These are phyloP conservation scores for Chymomyza procnemis DNA, from an alignment of 2,888 invertebrate genomes.

Conservation along the genomic window DNA sequence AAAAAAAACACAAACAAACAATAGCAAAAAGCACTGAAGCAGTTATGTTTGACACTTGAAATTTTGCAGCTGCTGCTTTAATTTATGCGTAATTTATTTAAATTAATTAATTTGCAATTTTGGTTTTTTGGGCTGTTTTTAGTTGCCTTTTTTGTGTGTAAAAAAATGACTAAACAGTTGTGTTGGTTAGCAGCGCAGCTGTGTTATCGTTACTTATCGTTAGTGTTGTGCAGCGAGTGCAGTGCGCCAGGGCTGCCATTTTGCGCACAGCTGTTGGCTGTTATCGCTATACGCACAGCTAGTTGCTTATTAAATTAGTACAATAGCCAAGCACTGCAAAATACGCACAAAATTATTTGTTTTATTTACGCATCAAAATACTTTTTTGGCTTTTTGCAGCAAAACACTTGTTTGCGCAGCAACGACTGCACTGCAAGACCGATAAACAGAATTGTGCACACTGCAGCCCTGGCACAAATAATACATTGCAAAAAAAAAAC, in stretches of 20 bases:
- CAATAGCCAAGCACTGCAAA: too few species aligned
- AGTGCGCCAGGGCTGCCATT: too few species aligned
- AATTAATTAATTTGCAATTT: conserved; percentile 36
- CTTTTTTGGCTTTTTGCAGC: background rate
- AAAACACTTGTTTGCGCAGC: background rate
- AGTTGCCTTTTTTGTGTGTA: conserved; percentile 51
- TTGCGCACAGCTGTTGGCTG: background rate
- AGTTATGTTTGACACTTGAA: conserved; percentile 10
- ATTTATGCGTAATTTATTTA: conserved; percentile 31
- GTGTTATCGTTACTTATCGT: background rate
- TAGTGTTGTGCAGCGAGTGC: background rate
- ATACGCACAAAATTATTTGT: too few species aligned
- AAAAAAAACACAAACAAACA: conserved; percentile 8
- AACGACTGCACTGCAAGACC: too few species aligned
- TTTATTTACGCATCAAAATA: too few species aligned
- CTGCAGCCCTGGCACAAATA: background rate
- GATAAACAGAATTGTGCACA: background rate
- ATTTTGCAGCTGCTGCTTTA: conserved; percentile 39
- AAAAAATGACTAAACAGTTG: conserved; percentile 46
- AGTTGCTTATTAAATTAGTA: too few species aligned
- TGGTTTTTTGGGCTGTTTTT: conserved; percentile 33
- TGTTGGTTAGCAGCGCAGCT: background rate
- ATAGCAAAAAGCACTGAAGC: background rate
- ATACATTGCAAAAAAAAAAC: background rate
- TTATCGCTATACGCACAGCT: too few species aligned